Conservation (phyloP, 1,140 invertebrate genomes). For the Heliothis subflexa region DNA sequence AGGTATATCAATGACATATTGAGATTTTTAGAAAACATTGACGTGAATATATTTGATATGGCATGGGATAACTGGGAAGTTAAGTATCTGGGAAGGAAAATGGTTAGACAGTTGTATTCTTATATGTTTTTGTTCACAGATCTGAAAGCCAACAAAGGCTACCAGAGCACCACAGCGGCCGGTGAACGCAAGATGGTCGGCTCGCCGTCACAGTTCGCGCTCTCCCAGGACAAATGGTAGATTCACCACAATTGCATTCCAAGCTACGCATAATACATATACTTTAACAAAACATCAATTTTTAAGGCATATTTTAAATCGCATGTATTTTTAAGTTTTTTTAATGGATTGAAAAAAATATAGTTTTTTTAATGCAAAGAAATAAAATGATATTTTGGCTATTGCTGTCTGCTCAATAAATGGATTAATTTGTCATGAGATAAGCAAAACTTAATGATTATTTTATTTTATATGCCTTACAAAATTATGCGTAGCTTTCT, state of each 20-base stretch:
- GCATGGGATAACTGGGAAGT: too few relatives aligned
- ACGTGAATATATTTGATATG: too few relatives aligned
- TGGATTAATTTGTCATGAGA: conserved; percentile 10
- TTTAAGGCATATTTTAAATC: conserved; percentile 3
- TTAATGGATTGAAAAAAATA: conserved; percentile 3
- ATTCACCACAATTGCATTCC: background rate
- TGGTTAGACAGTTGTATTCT: too few relatives aligned
- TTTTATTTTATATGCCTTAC: background rate
- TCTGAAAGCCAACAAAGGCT: conserved; percentile 64
- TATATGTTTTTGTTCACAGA: conserved; percentile 53
- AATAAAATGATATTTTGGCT: conserved; percentile 1
- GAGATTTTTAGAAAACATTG: too few relatives aligned
- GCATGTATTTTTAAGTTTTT: conserved; percentile 11
- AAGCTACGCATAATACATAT: conserved; percentile 15
- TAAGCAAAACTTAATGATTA: conserved; percentile 20
- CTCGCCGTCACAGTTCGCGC: conserved; percentile 68
- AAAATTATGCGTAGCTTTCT: conserved; percentile 5
- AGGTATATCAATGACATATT: too few relatives aligned
- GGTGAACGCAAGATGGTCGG: conserved; percentile 64
- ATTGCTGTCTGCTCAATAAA: conserved; percentile 16
- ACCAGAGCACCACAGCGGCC: conserved; percentile 37
- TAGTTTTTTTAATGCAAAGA: background rate
- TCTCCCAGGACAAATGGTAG: conserved; percentile 74
- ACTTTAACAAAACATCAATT: background rate
- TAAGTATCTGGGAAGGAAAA: too few relatives aligned